Conservation (phyloP, 1,140 invertebrate genomes). For the Sinonovacula constricta region DNA sequence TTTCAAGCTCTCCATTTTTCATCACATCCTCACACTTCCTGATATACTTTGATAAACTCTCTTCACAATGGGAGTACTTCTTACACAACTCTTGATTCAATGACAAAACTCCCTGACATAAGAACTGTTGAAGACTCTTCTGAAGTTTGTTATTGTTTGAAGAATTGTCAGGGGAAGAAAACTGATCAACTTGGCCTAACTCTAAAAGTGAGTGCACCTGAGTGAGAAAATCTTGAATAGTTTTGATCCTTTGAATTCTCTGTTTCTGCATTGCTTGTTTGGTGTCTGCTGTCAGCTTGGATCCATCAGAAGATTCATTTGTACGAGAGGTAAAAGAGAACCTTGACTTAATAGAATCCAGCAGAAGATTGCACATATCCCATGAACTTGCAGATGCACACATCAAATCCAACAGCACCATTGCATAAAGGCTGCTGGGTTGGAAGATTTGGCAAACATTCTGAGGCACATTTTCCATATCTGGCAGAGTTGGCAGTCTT, state of each 20-base stretch:
- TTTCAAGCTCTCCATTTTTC: neutral
- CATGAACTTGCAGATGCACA: conserved; percentile 66
- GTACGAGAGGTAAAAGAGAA: neutral
- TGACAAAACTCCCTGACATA: conserved; percentile 54
- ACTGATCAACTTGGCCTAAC: conserved; percentile 43
- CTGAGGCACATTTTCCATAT: conserved; percentile 35
- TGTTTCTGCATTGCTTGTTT: conserved; percentile 15
- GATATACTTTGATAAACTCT: conserved; percentile 49
- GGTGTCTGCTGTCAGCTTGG: neutral
- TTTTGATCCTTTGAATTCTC: conserved; percentile 34
- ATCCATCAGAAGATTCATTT: neutral
- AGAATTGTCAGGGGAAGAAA: conserved; percentile 27
- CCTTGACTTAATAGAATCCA: conserved; percentile 64
- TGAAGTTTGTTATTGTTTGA: conserved; percentile 10
- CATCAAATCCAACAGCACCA: conserved; percentile 71
- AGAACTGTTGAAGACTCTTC: conserved; percentile 40
- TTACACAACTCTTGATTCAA: conserved; percentile 52
- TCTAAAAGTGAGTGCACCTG: conserved; percentile 58
- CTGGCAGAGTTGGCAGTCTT: conserved; percentile 50
- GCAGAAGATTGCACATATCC: conserved; percentile 70
- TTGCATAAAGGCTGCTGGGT: conserved; percentile 56
- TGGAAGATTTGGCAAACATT: conserved; percentile 60
- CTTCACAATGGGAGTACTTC: conserved; percentile 30
- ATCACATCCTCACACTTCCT: conserved; percentile 55
- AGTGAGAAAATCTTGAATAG: conserved; percentile 41